Evolutionary conservation across 2,113 vertebrate genomes (phyloP).

Genomic region (Australoheros scitulus): DNA sequence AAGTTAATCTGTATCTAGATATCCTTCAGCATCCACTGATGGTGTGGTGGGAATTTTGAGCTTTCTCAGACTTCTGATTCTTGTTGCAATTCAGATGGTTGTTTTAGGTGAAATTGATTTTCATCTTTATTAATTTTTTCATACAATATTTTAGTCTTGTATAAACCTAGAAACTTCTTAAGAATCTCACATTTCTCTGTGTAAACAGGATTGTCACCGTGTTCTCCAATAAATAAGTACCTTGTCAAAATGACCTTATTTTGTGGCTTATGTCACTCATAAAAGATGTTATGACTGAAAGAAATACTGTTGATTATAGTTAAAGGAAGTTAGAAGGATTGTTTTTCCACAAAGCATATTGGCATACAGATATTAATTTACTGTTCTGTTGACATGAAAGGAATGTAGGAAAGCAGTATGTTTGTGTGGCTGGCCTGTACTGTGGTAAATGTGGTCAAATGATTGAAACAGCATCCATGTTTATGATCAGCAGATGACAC

Average conservation of each 20-base stretch:
- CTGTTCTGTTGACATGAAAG: background rate
- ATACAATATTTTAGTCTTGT: no score
- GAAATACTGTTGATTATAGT: background rate
- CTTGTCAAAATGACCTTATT: background rate
- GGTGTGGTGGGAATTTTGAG: no score
- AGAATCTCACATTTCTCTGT: no score
- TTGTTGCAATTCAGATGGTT: background rate
- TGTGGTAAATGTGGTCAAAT: slow-evolving; percentile 38
- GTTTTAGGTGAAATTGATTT: background rate
- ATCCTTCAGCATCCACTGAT: no score
- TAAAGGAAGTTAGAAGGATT: background rate
- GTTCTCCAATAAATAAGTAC: no score
- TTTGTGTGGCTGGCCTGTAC: background rate
- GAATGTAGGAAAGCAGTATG: background rate
- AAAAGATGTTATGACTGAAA: background rate
- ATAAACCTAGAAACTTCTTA: no score
- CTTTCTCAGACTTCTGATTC: no score
- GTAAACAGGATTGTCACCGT: no score
- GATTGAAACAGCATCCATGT: slow-evolving; percentile 8
- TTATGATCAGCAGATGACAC: slow-evolving; percentile 58
- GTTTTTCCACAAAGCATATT: background rate
- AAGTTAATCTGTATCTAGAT: no score
- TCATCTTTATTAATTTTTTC: no score
- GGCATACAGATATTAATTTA: background rate
- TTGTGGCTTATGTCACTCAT: background rate